Percentiles rank a stretch among this genome's conserved stretches.
phyloP scores from a whole-genome alignment of 2,888 invertebrate genomes.

The Rhagonycha lutea region DNA sequence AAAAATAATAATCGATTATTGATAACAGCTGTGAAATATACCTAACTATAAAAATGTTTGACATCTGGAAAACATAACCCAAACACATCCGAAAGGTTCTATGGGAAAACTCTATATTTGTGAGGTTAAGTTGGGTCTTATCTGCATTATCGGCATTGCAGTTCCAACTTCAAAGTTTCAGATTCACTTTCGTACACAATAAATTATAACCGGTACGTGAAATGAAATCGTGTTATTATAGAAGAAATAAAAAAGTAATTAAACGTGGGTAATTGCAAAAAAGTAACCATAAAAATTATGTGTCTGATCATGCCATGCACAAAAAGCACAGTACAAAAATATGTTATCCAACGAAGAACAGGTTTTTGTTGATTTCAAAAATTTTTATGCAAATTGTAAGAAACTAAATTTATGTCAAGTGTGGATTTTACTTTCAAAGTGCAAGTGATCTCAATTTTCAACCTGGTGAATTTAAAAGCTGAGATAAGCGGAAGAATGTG shows the following conservation, averaged over 20 bases:
- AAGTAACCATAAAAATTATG: neutral
- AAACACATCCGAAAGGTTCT: no score
- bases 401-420: neutral
- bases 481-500: neutral
- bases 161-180: neutral
- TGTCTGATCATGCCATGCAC: neutral
- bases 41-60: no score
- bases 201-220: neutral
- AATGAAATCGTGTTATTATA: neutral
- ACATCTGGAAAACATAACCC: no score
- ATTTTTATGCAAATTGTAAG: neutral
- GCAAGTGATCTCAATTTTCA: neutral
- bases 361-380: neutral
- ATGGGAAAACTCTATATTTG: no score
- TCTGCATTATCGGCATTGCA: neutral
- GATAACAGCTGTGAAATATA: no score
- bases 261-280: neutral
- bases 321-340: neutral
- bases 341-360: neutral
- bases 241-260: neutral
- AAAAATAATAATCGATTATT: no score
- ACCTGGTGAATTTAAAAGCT: neutral
- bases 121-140: no score
- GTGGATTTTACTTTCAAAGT: neutral
- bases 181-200: neutral